phyloP scores from a whole-genome alignment of 2,888 invertebrate species.

The Neoascia interrupta region DNA sequence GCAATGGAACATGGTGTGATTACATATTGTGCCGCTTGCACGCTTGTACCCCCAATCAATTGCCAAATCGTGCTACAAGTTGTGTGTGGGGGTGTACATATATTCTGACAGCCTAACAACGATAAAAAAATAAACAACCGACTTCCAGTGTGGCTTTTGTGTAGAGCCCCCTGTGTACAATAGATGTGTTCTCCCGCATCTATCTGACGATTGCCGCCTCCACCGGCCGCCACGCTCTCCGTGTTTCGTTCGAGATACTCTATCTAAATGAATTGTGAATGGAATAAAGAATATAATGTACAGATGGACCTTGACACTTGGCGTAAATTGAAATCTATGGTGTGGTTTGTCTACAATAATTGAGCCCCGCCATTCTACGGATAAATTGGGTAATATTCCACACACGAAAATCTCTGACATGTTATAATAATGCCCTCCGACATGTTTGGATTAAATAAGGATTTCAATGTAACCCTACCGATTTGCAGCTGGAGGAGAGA shows the following conservation, averaged over 20 bases:
- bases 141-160: no score
- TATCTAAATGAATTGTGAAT: slow-evolving; percentile 60
- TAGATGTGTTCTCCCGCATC: no score
- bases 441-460: neutral
- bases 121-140: no score
- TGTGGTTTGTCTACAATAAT: slow-evolving; percentile 27
- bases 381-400: slow-evolving; percentile 20
- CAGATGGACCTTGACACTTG: slow-evolving; percentile 64
- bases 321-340: slow-evolving; percentile 33
- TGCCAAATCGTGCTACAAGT: neutral
- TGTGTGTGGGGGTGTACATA: neutral
- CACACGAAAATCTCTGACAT: no score
- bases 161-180: no score
- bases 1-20: neutral
- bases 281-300: slow-evolving; percentile 48
- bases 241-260: slow-evolving; percentile 27
- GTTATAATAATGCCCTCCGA: neutral
- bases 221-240: slow-evolving; percentile 10
- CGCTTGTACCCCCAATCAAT: slow-evolving; percentile 6
- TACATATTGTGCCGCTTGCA: no score
- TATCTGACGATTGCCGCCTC: slow-evolving; percentile 4
- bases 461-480: slow-evolving; percentile 55
- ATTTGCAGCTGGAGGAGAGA: neutral
- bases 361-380: slow-evolving; percentile 25
- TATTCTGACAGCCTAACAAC: no score